Base-by-base conservation (phyloP, 1,140 invertebrate genomes). In the Anoplolepis gracilipes region DNA sequence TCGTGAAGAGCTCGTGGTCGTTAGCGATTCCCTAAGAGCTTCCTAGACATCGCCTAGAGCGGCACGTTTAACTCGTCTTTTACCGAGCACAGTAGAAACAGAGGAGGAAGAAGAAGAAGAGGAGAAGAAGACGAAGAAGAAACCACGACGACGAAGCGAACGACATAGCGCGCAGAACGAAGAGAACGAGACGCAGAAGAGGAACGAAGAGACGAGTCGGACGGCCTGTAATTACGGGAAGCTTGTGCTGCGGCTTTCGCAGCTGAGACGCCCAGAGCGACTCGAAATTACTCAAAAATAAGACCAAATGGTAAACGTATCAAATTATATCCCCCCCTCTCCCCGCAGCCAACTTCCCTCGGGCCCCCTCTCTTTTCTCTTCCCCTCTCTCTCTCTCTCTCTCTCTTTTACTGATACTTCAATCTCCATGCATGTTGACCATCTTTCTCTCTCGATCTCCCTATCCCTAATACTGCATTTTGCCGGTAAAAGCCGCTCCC, bases 211-310 rank as follows among this genome's bases (percentile, higher is more conserved):
- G 79, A 77, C 87, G 81, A 87, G 73, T 79, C 79, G 86, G 90
- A 93, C 92, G 93, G 92, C 91, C 93, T 90, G 91, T 94, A 94
- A 94, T 94, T 94, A 94, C 90, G 91, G 85, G 90, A 90, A 93
- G 91, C 90, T 90, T 90, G 91, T 88, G 92, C 91, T 91, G 85
- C 86, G 85, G 73, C 90, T 91, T 82, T 90, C 90, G 90, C 92
- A 92, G 92, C 92, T 90, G 89, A 93, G 90, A 85, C 90, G 93
- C 93, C 93, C 88, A 86, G 89, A 92, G 93, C 93, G 91, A 93
- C 92, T 92, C 90, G 91, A 93, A 94, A 94, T 94, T 94, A 94
- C 92, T 93, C 90, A 92, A 93, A 94, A 94, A 94, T 92, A 93
- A 94, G 93, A 93, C 91, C 92, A 94, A 94, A 93, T 91, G 90